A percentile compares a stretch with the other conserved stretches of the same genome.
phyloP scores from a whole-genome alignment of 2,888 invertebrate species.

The Scaptomyza reducta region DNA sequence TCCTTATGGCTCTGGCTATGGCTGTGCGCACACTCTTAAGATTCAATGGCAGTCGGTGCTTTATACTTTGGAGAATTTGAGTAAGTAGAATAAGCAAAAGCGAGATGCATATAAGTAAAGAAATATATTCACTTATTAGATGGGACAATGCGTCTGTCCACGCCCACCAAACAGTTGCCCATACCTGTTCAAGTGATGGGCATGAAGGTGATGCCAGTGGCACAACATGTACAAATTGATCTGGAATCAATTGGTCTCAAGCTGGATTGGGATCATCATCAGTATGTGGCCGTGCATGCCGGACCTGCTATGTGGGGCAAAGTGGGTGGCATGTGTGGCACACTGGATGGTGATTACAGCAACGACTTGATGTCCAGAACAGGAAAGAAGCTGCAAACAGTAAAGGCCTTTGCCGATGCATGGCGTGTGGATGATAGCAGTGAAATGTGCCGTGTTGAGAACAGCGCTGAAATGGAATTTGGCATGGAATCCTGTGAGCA shows the following conservation, averaged over 20 bases:
- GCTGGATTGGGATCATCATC: constrained; percentile 91
- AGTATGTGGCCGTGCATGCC: constrained; percentile 88
- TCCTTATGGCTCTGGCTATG: constrained; percentile 86
- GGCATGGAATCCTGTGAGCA: constrained; percentile 77
- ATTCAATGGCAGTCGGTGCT: constrained; percentile 89
- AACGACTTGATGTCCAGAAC: constrained; percentile 89
- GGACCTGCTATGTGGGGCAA: constrained; percentile 90
- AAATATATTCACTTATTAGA: constrained; percentile 81
- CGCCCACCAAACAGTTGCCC: constrained; percentile 86
- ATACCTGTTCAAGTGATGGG: constrained; percentile 91
- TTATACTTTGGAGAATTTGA: constrained; percentile 86
- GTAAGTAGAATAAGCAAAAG: constrained; percentile 75
- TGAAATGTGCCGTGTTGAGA: constrained; percentile 79
- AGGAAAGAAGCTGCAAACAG: constrained; percentile 84
- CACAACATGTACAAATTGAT: constrained; percentile 88
- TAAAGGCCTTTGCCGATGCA: constrained; percentile 83
- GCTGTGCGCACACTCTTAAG: constrained; percentile 81
- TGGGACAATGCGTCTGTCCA: constrained; percentile 86
- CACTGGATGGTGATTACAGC: constrained; percentile 88
- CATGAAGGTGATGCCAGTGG: constrained; percentile 89
- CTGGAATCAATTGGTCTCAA: constrained; percentile 88
- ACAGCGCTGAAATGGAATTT: constrained; percentile 76
- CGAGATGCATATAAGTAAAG: background rate
- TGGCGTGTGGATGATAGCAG: constrained; percentile 82
- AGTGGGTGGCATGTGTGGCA: constrained; percentile 93